Conservation (phyloP, 1,140 invertebrate genomes). For the Saccostrea glomerata region DNA sequence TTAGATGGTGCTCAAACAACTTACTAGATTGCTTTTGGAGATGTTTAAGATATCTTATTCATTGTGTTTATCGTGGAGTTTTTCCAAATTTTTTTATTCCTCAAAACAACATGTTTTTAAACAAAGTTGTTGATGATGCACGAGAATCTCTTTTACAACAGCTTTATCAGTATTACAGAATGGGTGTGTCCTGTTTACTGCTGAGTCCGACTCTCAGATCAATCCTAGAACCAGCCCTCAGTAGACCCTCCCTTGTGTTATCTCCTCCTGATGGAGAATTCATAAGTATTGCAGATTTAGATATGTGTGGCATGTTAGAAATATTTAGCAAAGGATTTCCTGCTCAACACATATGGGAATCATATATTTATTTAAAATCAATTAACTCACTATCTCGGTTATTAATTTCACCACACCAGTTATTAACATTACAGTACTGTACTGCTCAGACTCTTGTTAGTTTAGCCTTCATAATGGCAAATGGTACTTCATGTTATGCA, state of each 20-base stretch:
- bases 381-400: background rate
- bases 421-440: background rate
- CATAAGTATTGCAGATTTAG: background rate
- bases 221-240: background rate
- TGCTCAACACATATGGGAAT: too few relatives aligned
- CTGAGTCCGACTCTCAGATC: background rate
- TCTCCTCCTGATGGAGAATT: background rate
- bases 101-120: constrained; percentile 7
- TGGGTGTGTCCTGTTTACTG: background rate
- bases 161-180: background rate
- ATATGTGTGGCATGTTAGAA: background rate
- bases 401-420: background rate
- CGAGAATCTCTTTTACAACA: background rate
- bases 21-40: constrained; percentile 32
- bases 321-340: rapidly evolving
- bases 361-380: background rate
- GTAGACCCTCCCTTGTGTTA: background rate
- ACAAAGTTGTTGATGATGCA: background rate
- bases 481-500: background rate
- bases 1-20: background rate
- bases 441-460: background rate
- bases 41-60: constrained; percentile 31
- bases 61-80: background rate
- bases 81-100: constrained; percentile 42
- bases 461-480: background rate